phyloP scores from a whole-genome alignment of 2,888 invertebrate genomes.

The Sphaerophoria rueppellii region DNA sequence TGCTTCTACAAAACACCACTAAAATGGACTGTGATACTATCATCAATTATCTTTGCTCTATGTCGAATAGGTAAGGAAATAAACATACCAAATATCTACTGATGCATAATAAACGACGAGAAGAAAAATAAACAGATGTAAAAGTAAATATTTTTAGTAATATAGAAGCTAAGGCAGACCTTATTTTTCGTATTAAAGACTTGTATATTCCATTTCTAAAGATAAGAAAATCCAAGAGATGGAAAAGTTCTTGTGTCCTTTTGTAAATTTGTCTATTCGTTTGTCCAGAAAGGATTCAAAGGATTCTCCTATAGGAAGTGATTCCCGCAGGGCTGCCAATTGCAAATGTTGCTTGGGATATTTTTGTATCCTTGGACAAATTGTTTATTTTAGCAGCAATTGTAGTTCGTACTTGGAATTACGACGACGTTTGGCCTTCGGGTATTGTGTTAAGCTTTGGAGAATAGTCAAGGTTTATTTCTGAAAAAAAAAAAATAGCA shows the following conservation, averaged over 20 bases:
- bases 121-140: background rate
- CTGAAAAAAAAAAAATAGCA: too few relatives aligned
- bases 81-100: background rate
- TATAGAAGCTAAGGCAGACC: slow-evolving; percentile 34
- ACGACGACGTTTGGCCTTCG: background rate
- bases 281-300: background rate
- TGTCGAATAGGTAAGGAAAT: slow-evolving; percentile 79
- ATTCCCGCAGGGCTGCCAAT: slow-evolving; percentile 10
- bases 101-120: slow-evolving; percentile 20
- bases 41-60: slow-evolving; percentile 81
- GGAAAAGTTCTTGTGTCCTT: slow-evolving; percentile 10
- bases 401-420: background rate
- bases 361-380: background rate
- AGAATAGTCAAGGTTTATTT: too few relatives aligned
- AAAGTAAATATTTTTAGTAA: slow-evolving; percentile 7
- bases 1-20: slow-evolving; percentile 77
- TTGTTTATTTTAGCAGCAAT: background rate
- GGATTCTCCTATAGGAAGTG: background rate
- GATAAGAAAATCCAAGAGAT: slow-evolving; percentile 34
- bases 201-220: slow-evolving; percentile 45
- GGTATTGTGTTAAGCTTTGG: background rate
- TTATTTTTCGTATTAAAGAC: slow-evolving; percentile 43
- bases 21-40: slow-evolving; percentile 81
- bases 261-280: background rate
- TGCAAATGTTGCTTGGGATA: background rate